phyloP scores from a whole-genome alignment of 2,797 vertebrate species.

The Tokudaia tokunoshimensis region DNA sequence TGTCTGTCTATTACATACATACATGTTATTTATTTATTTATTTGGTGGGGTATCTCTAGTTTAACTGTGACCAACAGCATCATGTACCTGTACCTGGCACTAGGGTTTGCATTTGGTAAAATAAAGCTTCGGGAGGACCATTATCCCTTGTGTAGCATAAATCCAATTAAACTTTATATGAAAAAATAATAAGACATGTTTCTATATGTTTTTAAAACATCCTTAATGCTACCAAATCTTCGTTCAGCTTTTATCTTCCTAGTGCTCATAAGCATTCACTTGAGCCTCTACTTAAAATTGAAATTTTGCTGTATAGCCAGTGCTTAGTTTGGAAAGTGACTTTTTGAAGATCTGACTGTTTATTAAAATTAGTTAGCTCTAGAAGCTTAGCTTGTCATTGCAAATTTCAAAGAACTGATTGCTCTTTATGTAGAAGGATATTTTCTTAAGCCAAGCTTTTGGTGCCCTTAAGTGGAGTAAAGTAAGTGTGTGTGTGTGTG shows the following conservation, averaged over 20 bases:
- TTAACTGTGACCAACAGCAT: background rate
- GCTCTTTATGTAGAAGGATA: conserved; percentile 28
- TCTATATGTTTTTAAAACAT: background rate
- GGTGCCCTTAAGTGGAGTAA: background rate
- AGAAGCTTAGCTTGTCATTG: conserved; percentile 19
- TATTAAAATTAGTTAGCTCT: conserved; percentile 59
- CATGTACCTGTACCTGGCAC: background rate
- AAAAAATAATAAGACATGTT: background rate
- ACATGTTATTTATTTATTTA: too few relatives aligned
- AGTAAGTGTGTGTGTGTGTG: background rate
- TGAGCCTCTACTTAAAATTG: conserved; percentile 21
- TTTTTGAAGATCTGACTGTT: conserved; percentile 41
- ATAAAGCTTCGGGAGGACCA: background rate
- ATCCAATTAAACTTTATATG: background rate
- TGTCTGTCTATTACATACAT: background rate
- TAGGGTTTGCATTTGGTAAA: background rate
- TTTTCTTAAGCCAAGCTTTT: conserved; percentile 50
- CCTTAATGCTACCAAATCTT: background rate
- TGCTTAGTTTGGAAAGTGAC: conserved; percentile 41
- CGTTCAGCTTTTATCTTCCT: conserved; percentile 11
- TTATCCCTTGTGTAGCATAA: background rate
- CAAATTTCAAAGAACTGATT: conserved; percentile 41
- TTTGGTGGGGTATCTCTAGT: background rate
- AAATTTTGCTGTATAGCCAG: conserved; percentile 12
- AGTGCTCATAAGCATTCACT: conserved; percentile 46